A percentile compares a stretch with the other conserved stretches of the same genome.
Conservation (phyloP, 2,797 vertebrate genomes). For the Clarias platycephalus region DNA sequence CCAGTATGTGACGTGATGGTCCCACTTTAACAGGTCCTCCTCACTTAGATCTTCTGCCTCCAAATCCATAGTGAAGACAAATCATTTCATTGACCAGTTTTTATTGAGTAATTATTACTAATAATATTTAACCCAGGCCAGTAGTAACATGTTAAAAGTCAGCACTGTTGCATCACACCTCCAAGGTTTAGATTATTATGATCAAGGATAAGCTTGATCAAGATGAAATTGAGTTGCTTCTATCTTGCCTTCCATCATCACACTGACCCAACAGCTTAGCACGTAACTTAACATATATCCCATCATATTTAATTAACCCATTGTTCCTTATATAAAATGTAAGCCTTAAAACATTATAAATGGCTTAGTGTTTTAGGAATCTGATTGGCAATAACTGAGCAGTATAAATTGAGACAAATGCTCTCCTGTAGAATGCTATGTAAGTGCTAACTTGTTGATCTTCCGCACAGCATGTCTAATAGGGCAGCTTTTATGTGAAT, state of each 20-base stretch:
- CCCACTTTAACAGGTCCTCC: background rate
- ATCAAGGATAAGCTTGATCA: background rate
- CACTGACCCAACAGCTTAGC: background rate
- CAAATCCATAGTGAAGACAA: background rate
- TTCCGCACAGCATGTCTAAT: conserved; percentile 9
- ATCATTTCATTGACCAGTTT: background rate
- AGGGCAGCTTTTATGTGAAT: conserved; percentile 31
- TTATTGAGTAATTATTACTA: background rate
- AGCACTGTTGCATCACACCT: too few relatives aligned
- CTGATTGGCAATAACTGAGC: background rate
- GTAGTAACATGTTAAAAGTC: background rate
- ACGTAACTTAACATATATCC: background rate
- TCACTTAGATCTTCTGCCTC: background rate
- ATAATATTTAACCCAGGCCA: background rate
- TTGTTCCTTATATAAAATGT: background rate
- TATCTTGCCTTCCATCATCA: background rate
- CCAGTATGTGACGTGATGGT: background rate
- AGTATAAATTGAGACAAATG: conserved; percentile 8
- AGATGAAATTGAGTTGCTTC: background rate
- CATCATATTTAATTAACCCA: background rate
- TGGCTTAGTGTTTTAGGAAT: background rate
- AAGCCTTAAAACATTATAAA: background rate
- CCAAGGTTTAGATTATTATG: background rate
- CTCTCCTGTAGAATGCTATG: conserved; percentile 1
- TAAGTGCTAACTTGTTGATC: conserved; percentile 27